Evolutionary conservation across 1,140 invertebrate species (phyloP), one percentile per base, ranked within the genome.

Genomic region (Drosophila lowei): DNA sequence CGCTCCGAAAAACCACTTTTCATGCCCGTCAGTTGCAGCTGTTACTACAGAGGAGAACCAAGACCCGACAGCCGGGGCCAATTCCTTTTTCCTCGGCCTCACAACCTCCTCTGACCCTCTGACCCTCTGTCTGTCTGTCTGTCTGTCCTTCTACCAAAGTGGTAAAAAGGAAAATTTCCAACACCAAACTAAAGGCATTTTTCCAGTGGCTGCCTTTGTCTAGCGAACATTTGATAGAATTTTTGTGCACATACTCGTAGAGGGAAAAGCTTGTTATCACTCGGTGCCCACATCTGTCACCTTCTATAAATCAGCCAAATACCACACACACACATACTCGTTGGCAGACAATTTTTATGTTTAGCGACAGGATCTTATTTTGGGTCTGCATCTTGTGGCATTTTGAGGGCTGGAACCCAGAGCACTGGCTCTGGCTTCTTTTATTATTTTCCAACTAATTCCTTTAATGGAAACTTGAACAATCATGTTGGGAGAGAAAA

Each of bases 11-110:
- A 88, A 88, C 75, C 83, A 88, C 83, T 88, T 88, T 88, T 88
- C 83, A 88, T 83, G 83, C 84, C 79, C 84, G 85, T 88, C 83
- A 88, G 56, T 76, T 89, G 83, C 84, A 88, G 83, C 83, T 88
- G 83, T 89, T 88, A 74, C 84, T 76, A 75, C 59, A 79, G 63
- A 38, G 30, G 8, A 13, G 34, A 47, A 38, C 47, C 48, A 28
- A 74, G 49, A 74, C 38, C 57, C 54, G 65, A 65, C 77, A 77
- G 72, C 52, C 54, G 77, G 54, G 72, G 58, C 48, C 49, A 54
- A 52, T 70, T 70, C 66, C 18, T 18, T 18, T 70, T 68, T 15
- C 50, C 18, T 18, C 18, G 18, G 18, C 18, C 18, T n/a, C n/a
- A n/a, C 21, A 21, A 21, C 21, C 21, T 21, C 21, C 50, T 30